Conservation (phyloP, 2,113 vertebrate species). For the Pseudopodoces humilis region DNA sequence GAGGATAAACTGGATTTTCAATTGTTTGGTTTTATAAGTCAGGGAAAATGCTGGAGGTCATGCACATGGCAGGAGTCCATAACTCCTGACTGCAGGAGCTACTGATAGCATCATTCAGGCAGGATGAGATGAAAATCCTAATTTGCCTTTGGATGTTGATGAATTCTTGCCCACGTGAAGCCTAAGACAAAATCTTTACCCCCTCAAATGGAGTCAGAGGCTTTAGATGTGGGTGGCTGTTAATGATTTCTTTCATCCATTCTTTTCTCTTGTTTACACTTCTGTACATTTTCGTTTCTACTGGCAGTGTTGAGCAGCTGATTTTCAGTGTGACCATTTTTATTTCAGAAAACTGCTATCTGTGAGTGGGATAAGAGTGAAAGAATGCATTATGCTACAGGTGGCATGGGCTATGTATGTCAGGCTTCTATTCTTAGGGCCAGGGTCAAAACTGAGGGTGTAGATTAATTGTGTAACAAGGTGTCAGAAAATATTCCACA, state of each 20-base stretch:
- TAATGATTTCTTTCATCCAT: conserved; percentile 45
- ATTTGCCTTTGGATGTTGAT: not conserved
- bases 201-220: not conserved
- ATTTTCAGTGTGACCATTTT: not conserved
- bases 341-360: conserved; percentile 22
- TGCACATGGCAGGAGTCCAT: not conserved
- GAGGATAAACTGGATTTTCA: not conserved
- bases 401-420: conserved; percentile 33
- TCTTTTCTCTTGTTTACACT: conserved; percentile 32
- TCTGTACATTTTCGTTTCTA: conserved; percentile 15
- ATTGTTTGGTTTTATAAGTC: not conserved
- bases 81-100: not conserved
- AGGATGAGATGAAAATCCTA: not conserved
- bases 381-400: conserved; percentile 46
- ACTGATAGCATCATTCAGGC: not conserved
- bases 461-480: conserved; percentile 80
- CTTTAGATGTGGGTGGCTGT: conserved; percentile 10
- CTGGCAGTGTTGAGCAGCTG: not conserved
- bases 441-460: conserved; percentile 51
- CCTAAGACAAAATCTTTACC: not conserved
- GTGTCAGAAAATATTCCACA: conserved; percentile 84
- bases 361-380: not conserved
- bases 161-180: not conserved
- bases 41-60: not conserved
- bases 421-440: conserved; percentile 55